Percentiles rank a stretch among this genome's conserved stretches.
Conservation (phyloP, 1,140 invertebrate genomes). For the Pogonomyrmex californicus region DNA sequence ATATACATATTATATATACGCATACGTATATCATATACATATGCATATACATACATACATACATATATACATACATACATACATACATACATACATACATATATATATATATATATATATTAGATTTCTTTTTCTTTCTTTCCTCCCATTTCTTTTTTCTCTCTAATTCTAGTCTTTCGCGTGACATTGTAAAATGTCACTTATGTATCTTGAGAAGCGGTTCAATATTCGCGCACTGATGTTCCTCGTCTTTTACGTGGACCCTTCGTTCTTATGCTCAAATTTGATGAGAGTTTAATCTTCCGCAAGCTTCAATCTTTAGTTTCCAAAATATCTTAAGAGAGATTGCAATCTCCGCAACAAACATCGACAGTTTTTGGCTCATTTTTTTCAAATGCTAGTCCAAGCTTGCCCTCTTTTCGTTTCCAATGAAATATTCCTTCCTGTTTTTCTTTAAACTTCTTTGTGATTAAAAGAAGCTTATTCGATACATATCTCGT, state of each 20-base stretch:
- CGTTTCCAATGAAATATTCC: not conserved
- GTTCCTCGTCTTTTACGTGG: conserved; percentile 6
- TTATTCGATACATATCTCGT: conserved; percentile 9
- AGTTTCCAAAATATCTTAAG: conserved; percentile 16
- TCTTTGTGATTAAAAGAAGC: conserved; percentile 22
- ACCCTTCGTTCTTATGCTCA: not conserved
- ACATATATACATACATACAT: too few species aligned
- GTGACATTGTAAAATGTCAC: conserved; percentile 34
- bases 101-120: too few species aligned
- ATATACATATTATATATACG: too few species aligned
- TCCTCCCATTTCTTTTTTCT: conserved; percentile 46
- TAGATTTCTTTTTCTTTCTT: conserved; percentile 60
- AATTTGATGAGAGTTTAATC: conserved; percentile 39
- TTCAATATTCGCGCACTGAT: conserved; percentile 58
- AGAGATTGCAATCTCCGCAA: conserved; percentile 21
- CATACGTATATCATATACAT: too few species aligned
- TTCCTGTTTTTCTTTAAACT: not conserved
- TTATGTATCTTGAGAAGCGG: conserved; percentile 47
- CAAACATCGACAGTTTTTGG: not conserved
- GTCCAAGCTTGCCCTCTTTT: not conserved
- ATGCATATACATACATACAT: too few species aligned
- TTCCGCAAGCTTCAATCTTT: not conserved
- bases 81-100: too few species aligned
- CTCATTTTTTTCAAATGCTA: conserved; percentile 4
- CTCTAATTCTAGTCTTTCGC: conserved; percentile 25